These are phyloP conservation scores for Salminus brasiliensis DNA, from an alignment of 2,113 vertebrate genomes.

Conservation along the genomic window DNA sequence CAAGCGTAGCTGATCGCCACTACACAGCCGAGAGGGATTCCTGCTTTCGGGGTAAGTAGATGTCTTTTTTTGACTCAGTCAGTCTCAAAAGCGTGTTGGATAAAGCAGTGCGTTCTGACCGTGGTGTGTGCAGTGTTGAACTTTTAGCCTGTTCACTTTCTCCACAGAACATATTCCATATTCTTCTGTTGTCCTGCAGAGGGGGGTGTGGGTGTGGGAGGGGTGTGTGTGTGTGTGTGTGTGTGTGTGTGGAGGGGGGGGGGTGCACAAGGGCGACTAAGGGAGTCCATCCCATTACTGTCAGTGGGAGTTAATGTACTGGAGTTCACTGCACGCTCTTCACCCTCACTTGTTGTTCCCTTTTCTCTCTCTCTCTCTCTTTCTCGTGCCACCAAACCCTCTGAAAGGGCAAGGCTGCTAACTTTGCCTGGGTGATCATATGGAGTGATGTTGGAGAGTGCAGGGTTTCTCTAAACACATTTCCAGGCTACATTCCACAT, in stretches of 20 bases:
- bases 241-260: not conserved
- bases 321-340: constrained; percentile 1
- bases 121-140: not conserved
- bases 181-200: too few relatives aligned
- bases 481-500: constrained; percentile 19
- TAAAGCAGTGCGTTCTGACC: too few relatives aligned
- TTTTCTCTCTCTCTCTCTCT: too few relatives aligned
- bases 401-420: not conserved
- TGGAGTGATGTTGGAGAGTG: not conserved
- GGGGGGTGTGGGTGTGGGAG: too few relatives aligned
- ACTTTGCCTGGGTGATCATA: not conserved
- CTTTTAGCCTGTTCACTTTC: not conserved
- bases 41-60: constrained; percentile 6
- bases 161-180: not conserved
- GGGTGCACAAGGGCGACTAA: too few relatives aligned
- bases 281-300: not conserved
- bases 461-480: not conserved
- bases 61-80: not conserved
- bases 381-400: too few relatives aligned
- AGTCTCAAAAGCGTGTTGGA: not conserved
- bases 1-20: not conserved
- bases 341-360: too few relatives aligned
- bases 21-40: not conserved
- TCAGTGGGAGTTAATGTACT: not conserved
- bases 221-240: not conserved